A percentile compares a stretch with the other conserved stretches of the same genome.
Evolutionary conservation across 2,888 invertebrate genomes (phyloP).

Genomic region (Drosophila subsilvestris): DNA sequence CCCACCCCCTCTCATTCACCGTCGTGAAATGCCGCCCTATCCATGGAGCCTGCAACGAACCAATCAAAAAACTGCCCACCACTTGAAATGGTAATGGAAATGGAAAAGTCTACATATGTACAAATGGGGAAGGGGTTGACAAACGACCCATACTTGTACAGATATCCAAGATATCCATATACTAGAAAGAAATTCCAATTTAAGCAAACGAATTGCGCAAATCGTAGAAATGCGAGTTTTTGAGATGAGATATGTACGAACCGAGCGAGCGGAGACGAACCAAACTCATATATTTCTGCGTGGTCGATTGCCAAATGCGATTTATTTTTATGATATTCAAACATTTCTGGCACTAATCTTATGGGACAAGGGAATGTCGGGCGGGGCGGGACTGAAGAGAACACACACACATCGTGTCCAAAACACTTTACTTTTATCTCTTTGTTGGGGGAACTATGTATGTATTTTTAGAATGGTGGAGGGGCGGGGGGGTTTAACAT

Average conservation of each 20-base stretch:
- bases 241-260: not conserved
- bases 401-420: slow-evolving; percentile 20
- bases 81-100: slow-evolving; percentile 17
- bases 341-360: slow-evolving; percentile 20
- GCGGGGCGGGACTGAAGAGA: not conserved
- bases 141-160: not conserved
- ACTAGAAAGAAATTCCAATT: slow-evolving; percentile 20
- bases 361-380: not conserved
- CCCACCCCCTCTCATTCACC: not conserved
- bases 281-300: slow-evolving; percentile 25
- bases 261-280: not conserved
- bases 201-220: slow-evolving; percentile 29
- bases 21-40: no score
- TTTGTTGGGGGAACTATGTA: not conserved
- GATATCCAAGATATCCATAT: slow-evolving; percentile 17
- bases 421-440: not conserved
- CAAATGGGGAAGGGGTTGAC: slow-evolving; percentile 6
- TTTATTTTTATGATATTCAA: slow-evolving; percentile 45
- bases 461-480: slow-evolving; percentile 25
- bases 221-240: slow-evolving; percentile 17
- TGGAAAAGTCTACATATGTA: no score
- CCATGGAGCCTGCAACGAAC: not conserved
- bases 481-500: slow-evolving; percentile 2
- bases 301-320: slow-evolving; percentile 49
- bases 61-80: slow-evolving; percentile 19